These are phyloP conservation scores for Nothobranchius kuhntae DNA, from an alignment of 2,113 vertebrate species.

Conservation along the genomic window DNA sequence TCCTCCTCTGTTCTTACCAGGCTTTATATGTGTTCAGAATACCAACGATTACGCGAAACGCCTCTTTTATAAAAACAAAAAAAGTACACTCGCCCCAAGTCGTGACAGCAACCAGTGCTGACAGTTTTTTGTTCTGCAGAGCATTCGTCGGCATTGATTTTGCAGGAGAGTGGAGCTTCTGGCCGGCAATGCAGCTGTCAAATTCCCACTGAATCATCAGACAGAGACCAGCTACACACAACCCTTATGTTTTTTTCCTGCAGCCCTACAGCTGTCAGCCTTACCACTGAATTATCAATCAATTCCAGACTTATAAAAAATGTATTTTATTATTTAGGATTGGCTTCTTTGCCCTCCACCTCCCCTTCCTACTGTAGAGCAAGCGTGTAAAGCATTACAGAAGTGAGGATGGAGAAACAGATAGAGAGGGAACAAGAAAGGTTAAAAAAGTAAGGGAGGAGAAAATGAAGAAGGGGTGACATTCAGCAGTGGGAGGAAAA, in stretches of 20 bases:
- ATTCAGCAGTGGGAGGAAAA: slow-evolving; percentile 50
- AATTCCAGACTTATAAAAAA: slow-evolving; percentile 53
- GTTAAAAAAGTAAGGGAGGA: slow-evolving; percentile 22
- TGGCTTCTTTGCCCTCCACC: neutral
- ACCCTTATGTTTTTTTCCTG: slow-evolving; percentile 12
- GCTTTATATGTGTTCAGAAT: slow-evolving; percentile 30
- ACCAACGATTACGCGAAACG: slow-evolving; percentile 16
- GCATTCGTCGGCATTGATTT: slow-evolving; percentile 39
- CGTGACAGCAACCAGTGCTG: slow-evolving; percentile 15
- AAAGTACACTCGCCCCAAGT: slow-evolving; percentile 18
- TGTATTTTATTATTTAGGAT: slow-evolving; percentile 55
- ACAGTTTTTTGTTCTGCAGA: slow-evolving; percentile 22
- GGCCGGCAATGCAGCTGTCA: slow-evolving; percentile 12
- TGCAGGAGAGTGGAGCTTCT: slow-evolving; percentile 15
- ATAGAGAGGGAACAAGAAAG: slow-evolving; percentile 14
- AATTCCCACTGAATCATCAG: slow-evolving; percentile 6
- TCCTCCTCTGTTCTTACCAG: slow-evolving; percentile 18
- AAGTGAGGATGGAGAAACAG: slow-evolving; percentile 10
- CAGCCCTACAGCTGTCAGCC: slow-evolving; percentile 50
- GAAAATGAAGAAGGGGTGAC: slow-evolving; percentile 34
- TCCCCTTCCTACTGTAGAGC: slow-evolving; percentile 22
- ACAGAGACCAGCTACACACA: slow-evolving; percentile 26
- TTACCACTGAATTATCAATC: slow-evolving; percentile 53
- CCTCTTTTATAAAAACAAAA: neutral
- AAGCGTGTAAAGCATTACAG: slow-evolving; percentile 51